Evolutionary conservation across 2,113 vertebrate genomes (phyloP).

Genomic region (Dissostichus mawsoni): DNA sequence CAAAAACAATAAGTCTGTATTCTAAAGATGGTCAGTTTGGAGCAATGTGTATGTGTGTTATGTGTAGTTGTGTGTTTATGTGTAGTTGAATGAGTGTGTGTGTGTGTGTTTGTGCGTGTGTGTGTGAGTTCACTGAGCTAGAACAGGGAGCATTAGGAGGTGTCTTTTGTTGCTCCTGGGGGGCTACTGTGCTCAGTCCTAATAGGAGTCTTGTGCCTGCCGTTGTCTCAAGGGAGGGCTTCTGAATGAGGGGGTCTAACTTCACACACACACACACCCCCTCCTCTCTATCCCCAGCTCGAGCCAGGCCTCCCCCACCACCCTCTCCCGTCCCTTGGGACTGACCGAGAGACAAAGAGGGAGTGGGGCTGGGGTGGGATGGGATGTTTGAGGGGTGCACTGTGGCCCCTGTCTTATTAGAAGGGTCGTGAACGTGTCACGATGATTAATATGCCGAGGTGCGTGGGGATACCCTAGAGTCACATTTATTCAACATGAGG

Average conservation of each 20-base stretch:
- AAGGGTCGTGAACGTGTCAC: slow-evolving; percentile 89
- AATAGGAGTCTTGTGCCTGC: slow-evolving; percentile 88
- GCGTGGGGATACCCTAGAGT: slow-evolving; percentile 87
- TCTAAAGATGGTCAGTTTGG: slow-evolving; percentile 61
- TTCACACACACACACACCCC: slow-evolving; percentile 67
- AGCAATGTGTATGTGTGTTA: slow-evolving; percentile 58
- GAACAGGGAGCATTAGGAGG: slow-evolving; percentile 82
- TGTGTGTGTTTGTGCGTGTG: slow-evolving; percentile 60
- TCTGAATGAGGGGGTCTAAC: slow-evolving; percentile 86
- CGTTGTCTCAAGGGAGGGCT: slow-evolving; percentile 82
- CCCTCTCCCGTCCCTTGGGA: slow-evolving; percentile 81
- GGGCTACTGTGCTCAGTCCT: slow-evolving; percentile 82
- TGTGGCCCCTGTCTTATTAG: slow-evolving; percentile 89
- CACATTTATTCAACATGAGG: slow-evolving; percentile 85
- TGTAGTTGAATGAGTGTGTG: slow-evolving; percentile 61
- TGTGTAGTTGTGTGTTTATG: slow-evolving; percentile 62
- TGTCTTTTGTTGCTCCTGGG: slow-evolving; percentile 86
- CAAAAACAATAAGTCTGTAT: slow-evolving; percentile 64
- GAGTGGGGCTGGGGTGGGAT: slow-evolving; percentile 80
- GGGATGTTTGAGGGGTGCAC: slow-evolving; percentile 83
- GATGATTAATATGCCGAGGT: slow-evolving; percentile 89
- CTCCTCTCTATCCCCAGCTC: slow-evolving; percentile 68
- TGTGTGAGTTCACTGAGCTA: slow-evolving; percentile 75
- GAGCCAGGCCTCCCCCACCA: slow-evolving; percentile 77
- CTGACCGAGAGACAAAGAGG: slow-evolving; percentile 85